Evolutionary conservation across 2,888 invertebrate genomes (phyloP), one percentile per base, ranked within the genome.

Genomic region (Hololepta plana): DNA sequence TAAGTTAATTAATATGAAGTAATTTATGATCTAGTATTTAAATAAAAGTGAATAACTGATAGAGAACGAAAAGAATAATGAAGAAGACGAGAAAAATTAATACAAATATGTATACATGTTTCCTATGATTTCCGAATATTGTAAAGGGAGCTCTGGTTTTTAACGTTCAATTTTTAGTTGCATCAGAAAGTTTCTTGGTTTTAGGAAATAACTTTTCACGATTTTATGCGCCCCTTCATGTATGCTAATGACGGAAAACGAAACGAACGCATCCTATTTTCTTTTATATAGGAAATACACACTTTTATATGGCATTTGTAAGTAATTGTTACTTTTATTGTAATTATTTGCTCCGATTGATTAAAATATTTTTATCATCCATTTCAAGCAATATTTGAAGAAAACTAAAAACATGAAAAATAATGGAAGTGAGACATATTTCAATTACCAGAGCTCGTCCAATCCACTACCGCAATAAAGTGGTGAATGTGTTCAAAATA

Each of bases 21-120:
- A 50, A 51, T 48, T 51, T 50, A 50, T 50, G 46, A 45, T 50
- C 51, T 50, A 51, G 51, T 49, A 48, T 52, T 47, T 50, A 52
- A 50, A 43, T 46, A 47, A 42, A 40, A 34, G 39, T 44, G 42
- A 47, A 40, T 48, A 49, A 49, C 42, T n/a, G 41, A 48, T 49
- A 49, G 46, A 38, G 38, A 43, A 46, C 43, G 47, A 32, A 17
- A 17, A 7, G 17, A 17, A 17, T 7, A 17, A 17, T 17, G 17
- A 17, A 17, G 17, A 17, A 44, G 40, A n/a, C n/a, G n/a, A n/a
- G n/a, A n/a, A n/a, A n/a, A n/a, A n/a, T n/a, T n/a, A n/a, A n/a
- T n/a, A n/a, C n/a, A n/a, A n/a, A n/a, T 43, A 46, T 48, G 46
- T 48, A 49, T 49, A 49, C 48, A 48, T 49, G 49, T 48, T 49